Evolutionary conservation across 2,113 vertebrate genomes (phyloP).

Genomic region (Centropus bengalensis): DNA sequence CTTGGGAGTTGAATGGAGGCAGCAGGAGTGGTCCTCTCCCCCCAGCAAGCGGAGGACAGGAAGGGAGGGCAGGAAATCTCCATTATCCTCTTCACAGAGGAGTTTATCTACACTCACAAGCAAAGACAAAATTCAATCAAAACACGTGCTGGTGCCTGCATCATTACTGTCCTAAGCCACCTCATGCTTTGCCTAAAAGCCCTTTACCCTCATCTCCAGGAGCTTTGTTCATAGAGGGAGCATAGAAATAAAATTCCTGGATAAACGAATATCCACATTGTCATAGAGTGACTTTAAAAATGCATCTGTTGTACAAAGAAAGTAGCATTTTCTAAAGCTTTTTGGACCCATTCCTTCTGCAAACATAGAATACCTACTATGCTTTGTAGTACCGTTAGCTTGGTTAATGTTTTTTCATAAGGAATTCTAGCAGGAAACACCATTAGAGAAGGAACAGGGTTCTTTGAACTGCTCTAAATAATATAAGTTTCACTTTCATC

Average conservation of each 20-base stretch:
- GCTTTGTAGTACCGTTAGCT: conserved; percentile 52
- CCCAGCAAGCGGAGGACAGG: background rate
- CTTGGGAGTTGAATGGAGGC: conserved; percentile 20
- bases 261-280: conserved; percentile 54
- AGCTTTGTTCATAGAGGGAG: conserved; percentile 51
- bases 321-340: conserved; percentile 56
- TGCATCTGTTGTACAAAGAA: conserved; percentile 20
- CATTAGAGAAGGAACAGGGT: conserved; percentile 53
- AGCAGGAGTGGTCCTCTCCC: conserved; percentile 4
- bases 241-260: conserved; percentile 56
- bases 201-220: conserved; percentile 53
- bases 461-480: conserved; percentile 70
- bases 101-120: conserved; percentile 49
- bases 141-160: conserved; percentile 28
- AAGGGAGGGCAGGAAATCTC: background rate
- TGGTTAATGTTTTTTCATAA: conserved; percentile 63
- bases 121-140: conserved; percentile 33
- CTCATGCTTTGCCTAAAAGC: conserved; percentile 36
- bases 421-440: conserved; percentile 55
- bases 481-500: conserved; percentile 65
- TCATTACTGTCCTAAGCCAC: conserved; percentile 51
- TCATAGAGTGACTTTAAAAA: conserved; percentile 53
- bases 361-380: conserved; percentile 53
- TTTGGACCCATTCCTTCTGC: conserved; percentile 43
- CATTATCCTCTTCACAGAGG: conserved; percentile 25